phyloP scores from a whole-genome alignment of 1,140 invertebrate genomes.

The Drosophila seguyi region DNA sequence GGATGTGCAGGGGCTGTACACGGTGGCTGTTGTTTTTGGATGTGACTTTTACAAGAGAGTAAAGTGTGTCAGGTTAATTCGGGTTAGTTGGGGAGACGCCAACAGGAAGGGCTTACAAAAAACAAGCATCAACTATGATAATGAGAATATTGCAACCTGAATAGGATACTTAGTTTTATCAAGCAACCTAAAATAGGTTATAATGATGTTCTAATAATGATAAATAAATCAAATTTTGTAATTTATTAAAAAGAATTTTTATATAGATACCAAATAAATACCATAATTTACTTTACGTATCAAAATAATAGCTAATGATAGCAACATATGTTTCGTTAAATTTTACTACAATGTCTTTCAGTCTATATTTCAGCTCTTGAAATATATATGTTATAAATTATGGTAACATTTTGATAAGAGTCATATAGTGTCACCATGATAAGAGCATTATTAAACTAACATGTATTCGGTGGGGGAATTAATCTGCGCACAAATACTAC shows the following conservation, averaged over 20 bases:
- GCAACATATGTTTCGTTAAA: slow-evolving; percentile 3
- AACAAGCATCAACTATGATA: not conserved
- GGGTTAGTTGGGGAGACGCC: slow-evolving; percentile 17
- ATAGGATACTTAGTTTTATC: too few species aligned
- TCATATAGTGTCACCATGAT: slow-evolving; percentile 13
- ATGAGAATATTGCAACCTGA: too few species aligned
- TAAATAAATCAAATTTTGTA: not conserved
- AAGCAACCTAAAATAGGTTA: too few species aligned
- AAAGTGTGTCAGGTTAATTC: slow-evolving; percentile 36
- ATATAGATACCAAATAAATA: not conserved
- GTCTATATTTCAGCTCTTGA: not conserved
- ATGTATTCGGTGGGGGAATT: slow-evolving; percentile 26
- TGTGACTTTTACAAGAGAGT: slow-evolving; percentile 18
- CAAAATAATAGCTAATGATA: not conserved
- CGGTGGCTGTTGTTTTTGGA: not conserved
- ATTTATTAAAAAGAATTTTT: not conserved
- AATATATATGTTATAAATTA: slow-evolving; percentile 21
- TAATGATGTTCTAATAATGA: too few species aligned
- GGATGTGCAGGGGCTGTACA: not conserved
- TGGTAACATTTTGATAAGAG: slow-evolving; percentile 2
- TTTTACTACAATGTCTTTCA: not conserved
- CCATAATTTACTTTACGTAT: not conserved
- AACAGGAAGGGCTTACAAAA: slow-evolving; percentile 1
- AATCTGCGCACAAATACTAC: slow-evolving; percentile 24
- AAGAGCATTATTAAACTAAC: slow-evolving; percentile 20